Evolutionary conservation across 2,113 vertebrate genomes (phyloP).

Genomic region (Platichthys flesus): DNA sequence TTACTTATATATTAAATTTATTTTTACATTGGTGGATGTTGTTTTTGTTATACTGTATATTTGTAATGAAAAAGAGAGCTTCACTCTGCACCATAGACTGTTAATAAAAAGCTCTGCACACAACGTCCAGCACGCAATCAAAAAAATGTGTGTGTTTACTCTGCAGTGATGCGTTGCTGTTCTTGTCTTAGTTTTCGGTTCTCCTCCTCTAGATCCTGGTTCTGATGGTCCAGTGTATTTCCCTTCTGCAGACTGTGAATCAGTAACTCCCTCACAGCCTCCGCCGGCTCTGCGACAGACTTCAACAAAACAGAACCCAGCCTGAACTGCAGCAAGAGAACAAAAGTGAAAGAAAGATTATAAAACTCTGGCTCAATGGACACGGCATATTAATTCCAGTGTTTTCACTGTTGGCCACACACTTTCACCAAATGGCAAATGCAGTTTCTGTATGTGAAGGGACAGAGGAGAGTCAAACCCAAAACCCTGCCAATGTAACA

Average conservation of each 20-base stretch:
- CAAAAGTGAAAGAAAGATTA: not conserved
- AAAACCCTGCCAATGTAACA: no score
- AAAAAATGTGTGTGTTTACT: constrained; percentile 79
- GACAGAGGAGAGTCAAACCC: no score
- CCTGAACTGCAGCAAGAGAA: constrained; percentile 82
- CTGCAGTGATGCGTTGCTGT: constrained; percentile 80
- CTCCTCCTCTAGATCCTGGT: constrained; percentile 84
- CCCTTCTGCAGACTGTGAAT: constrained; percentile 83
- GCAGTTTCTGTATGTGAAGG: no score
- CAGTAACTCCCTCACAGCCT: constrained; percentile 85
- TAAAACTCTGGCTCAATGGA: no score
- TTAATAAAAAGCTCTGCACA: no score
- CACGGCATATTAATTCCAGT: not conserved
- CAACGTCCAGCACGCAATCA: no score
- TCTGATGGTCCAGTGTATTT: constrained; percentile 76
- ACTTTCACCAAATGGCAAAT: not conserved
- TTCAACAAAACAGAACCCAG: constrained; percentile 86
- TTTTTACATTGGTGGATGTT: not conserved
- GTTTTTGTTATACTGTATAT: not conserved
- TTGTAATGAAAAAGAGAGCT: not conserved
- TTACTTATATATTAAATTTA: no score
- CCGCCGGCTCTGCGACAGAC: constrained; percentile 73
- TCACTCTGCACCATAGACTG: no score
- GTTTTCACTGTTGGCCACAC: not conserved
- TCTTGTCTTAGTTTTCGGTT: constrained; percentile 85